These are phyloP conservation scores for Cinclus mexicanus DNA, from an alignment of 2,113 vertebrate species.

Conservation along the genomic window DNA sequence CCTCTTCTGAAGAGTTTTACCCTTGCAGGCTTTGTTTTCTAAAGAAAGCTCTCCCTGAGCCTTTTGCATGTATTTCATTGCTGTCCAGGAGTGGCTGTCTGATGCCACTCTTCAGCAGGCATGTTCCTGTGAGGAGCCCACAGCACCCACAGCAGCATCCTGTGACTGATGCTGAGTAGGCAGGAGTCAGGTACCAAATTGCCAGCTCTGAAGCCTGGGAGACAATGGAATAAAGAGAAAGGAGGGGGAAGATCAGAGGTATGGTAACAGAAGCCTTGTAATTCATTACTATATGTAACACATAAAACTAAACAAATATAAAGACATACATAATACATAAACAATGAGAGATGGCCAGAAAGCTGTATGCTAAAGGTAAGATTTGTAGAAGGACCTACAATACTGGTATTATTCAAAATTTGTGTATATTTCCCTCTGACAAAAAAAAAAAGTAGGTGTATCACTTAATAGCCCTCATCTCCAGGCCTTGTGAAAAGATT, in stretches of 20 bases:
- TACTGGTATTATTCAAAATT: not conserved
- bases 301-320: not conserved
- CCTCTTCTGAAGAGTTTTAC: not conserved
- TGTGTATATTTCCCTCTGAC: not conserved
- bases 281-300: not conserved
- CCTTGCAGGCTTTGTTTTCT: not conserved
- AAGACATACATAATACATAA: not conserved
- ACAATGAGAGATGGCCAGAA: not conserved
- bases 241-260: not conserved
- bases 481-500: not conserved
- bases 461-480: not conserved
- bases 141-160: not conserved
- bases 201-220: not conserved
- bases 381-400: not conserved
- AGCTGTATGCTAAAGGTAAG: not conserved
- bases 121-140: not conserved
- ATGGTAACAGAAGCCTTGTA: not conserved
- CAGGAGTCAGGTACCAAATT: not conserved
- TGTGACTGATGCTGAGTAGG: not conserved
- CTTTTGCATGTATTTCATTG: not conserved
- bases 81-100: not conserved
- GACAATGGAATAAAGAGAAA: not conserved
- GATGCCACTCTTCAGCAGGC: not conserved
- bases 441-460: not conserved
- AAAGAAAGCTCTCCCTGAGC: not conserved